A percentile compares a stretch with the other conserved stretches of the same genome.
phyloP scores from a whole-genome alignment of 2,888 invertebrate species.

The Torymus tubicola region DNA sequence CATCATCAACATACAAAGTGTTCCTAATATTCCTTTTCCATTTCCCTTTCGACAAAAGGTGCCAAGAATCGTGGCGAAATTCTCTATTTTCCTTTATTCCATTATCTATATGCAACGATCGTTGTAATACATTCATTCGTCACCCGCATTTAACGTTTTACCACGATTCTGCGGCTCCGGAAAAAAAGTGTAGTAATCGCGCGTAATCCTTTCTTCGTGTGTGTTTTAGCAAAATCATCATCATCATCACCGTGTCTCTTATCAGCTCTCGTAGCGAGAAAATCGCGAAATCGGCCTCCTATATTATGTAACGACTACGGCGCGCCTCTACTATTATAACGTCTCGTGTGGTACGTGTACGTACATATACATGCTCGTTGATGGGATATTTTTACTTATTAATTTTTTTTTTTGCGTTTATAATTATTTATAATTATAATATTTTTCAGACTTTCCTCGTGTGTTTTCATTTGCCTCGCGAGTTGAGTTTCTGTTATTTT shows the following conservation, averaged over 20 bases:
- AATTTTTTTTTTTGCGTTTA: not conserved
- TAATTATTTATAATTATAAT: constrained; percentile 35
- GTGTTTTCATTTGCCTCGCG: constrained; percentile 26
- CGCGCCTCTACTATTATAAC: constrained; percentile 15
- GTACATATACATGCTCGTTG: constrained; percentile 28
- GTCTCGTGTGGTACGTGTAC: not conserved
- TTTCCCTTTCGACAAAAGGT: constrained; percentile 2
- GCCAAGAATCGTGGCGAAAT: constrained; percentile 41
- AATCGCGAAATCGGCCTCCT: constrained; percentile 40
- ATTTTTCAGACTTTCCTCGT: constrained; percentile 55
- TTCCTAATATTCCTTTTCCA: not conserved
- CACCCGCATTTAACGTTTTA: no score
- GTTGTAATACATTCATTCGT: no score
- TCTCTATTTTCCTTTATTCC: not conserved
- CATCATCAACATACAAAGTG: constrained; percentile 36
- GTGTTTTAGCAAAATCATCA: no score
- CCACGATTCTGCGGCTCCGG: no score
- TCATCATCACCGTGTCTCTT: not conserved
- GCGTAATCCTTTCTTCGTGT: not conserved
- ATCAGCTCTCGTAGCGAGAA: constrained; percentile 29
- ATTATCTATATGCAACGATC: not conserved
- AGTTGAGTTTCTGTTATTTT: constrained; percentile 21
- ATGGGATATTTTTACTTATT: constrained; percentile 18
- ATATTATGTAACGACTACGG: constrained; percentile 38
- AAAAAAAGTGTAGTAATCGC: no score